Base-by-base conservation (phyloP, 2,113 vertebrate genomes). In the Origma solitaria region DNA sequence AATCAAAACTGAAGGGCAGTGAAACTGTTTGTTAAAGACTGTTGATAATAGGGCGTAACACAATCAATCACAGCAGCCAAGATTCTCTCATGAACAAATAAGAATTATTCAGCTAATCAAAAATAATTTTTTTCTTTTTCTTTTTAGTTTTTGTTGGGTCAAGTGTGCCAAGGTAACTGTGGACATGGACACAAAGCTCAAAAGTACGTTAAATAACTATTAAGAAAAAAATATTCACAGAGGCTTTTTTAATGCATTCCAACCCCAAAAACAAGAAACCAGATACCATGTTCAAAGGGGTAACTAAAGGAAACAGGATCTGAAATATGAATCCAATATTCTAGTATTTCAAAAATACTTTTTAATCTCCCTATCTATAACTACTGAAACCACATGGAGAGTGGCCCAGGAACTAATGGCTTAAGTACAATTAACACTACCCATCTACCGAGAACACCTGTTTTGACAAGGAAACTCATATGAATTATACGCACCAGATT, bases 401-500 rank as follows among this genome's bases (percentile, higher is more conserved):
- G 15, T 1, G 21, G 28, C 28, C 33, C 51, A 68, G 13, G 38
- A 91, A 31, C 24, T n/a, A 70, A 54, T 5, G 6, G 14, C 1
- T 77, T n/a, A 87, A 76, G 21, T 2, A 84, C n/a, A 51, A 88
- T 61, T 42, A 75, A 51, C 1, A 1, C 19, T 17, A 54, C 20
- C 7, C 17, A 12, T 10, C 38, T 23, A 51, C 1, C 19, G 35
- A 76, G 44, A 79, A 17, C 40, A 58, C 7, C 58, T 53, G n/a
- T 9, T 87, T 53, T 50, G 28, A 61, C 54, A 92, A 9, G 17
- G 4, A 87, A 82, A 87, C n/a, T 79, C 21, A 0, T 1, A 44
- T 5, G 1, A 85, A 56, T 11, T 5, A 1, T 3, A 56, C 2
- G 10, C 4, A 2, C 19, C 47, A 64, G 33, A 78, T 18, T 53